These are phyloP conservation scores for Lathronympha strigana DNA, from an alignment of 2,888 invertebrate genomes.

Conservation along the genomic window DNA sequence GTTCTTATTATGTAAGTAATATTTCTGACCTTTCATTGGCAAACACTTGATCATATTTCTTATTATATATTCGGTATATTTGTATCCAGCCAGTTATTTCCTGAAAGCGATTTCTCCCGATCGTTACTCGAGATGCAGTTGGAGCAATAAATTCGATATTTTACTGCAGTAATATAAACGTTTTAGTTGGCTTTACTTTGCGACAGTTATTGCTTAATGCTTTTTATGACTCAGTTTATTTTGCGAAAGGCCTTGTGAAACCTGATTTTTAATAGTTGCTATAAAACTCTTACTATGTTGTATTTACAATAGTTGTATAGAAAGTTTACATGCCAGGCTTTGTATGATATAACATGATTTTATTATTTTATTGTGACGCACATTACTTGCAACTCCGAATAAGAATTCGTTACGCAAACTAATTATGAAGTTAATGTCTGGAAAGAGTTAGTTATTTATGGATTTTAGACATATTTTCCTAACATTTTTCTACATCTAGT, in stretches of 20 bases:
- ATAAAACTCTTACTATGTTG: slow-evolving; percentile 18
- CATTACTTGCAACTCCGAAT: not conserved
- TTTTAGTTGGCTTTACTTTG: slow-evolving; percentile 13
- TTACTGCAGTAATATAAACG: slow-evolving; percentile 29
- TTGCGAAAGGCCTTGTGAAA: slow-evolving; percentile 22
- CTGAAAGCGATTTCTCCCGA: slow-evolving; percentile 32
- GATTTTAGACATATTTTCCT: no score
- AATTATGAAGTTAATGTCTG: no score
- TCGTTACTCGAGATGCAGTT: slow-evolving; percentile 20
- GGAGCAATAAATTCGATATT: slow-evolving; percentile 31
- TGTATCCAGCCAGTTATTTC: slow-evolving; percentile 36
- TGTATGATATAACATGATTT: not conserved
- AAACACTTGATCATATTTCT: slow-evolving; percentile 29
- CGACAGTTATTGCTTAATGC: slow-evolving; percentile 26
- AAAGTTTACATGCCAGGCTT: slow-evolving; percentile 6
- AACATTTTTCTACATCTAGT: no score
- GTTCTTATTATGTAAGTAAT: no score
- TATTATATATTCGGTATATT: slow-evolving; percentile 42
- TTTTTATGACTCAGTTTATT: slow-evolving; percentile 45
- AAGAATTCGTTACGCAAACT: no score
- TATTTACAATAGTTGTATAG: no score
- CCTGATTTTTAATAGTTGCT: slow-evolving; percentile 17
- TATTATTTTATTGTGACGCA: not conserved
- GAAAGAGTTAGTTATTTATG: no score
- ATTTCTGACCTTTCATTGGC: slow-evolving; percentile 15